Conservation (phyloP, 2,797 vertebrate species). For the Carduelis carduelis region DNA sequence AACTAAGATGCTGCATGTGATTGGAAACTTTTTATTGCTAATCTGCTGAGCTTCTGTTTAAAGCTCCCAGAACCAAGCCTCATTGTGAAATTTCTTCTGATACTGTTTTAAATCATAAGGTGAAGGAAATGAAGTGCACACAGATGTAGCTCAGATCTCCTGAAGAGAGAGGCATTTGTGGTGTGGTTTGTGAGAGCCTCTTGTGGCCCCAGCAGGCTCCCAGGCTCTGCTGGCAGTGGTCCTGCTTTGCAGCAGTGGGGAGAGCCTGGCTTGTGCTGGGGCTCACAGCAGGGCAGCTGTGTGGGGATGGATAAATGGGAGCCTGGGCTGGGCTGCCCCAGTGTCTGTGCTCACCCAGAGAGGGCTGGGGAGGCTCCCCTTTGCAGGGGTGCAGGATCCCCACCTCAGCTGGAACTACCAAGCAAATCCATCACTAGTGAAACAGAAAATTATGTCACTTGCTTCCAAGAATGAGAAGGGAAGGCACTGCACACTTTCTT, state of each 20-base stretch:
- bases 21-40: not conserved
- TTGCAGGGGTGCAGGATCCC: not conserved
- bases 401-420: not conserved
- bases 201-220: not conserved
- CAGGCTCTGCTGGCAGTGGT: not conserved
- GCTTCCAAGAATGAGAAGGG: not conserved
- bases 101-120: not conserved
- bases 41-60: not conserved
- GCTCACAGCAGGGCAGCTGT: accelerated
- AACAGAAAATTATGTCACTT: not conserved
- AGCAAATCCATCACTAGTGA: not conserved
- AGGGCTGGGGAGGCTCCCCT: not conserved
- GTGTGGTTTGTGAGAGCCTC: not conserved
- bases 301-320: not conserved
- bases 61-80: not conserved
- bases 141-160: accelerated
- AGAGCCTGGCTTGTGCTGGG: not conserved
- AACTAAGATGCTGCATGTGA: not conserved
- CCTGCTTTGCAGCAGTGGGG: not conserved
- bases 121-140: not conserved
- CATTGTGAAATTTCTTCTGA: not conserved
- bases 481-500: not conserved
- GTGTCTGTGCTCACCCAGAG: accelerated
- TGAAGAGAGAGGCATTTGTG: accelerated
- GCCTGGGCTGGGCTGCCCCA: not conserved